Evolutionary conservation across 2,113 vertebrate genomes (phyloP).

Genomic region (Gorsachius goisagi): DNA sequence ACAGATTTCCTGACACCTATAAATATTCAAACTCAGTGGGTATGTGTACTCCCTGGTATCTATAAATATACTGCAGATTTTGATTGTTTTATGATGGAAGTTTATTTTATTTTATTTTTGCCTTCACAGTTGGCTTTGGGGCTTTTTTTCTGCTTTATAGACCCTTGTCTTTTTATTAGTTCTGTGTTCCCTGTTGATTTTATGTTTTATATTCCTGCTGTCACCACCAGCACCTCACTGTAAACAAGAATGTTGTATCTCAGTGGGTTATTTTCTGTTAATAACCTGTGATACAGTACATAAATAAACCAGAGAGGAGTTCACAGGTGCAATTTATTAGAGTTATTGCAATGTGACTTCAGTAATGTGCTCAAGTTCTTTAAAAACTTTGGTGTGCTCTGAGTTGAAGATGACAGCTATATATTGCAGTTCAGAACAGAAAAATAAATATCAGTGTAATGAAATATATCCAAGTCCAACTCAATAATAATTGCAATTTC

Average conservation of each 20-base stretch:
- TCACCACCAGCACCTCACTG: constrained; percentile 79
- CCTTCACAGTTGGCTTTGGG: constrained; percentile 72
- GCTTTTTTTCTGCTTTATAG: constrained; percentile 74
- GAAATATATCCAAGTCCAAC: constrained; percentile 45
- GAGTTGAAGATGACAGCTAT: constrained; percentile 47
- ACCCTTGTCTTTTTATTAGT: constrained; percentile 81
- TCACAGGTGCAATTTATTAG: constrained; percentile 79
- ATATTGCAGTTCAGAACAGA: constrained; percentile 58
- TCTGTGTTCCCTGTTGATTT: constrained; percentile 80
- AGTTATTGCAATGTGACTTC: constrained; percentile 76
- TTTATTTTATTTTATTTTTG: constrained; percentile 80
- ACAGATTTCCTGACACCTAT: constrained; percentile 65
- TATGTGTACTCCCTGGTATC: constrained; percentile 63
- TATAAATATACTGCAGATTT: constrained; percentile 73
- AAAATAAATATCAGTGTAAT: constrained; percentile 52
- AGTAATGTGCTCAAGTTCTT: constrained; percentile 64
- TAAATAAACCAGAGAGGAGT: constrained; percentile 76
- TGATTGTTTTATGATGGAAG: constrained; percentile 75
- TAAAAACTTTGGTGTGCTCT: constrained; percentile 69
- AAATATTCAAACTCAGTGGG: constrained; percentile 70
- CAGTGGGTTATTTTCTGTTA: constrained; percentile 83
- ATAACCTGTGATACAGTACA: constrained; percentile 80
- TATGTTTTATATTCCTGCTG: constrained; percentile 81
- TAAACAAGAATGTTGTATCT: constrained; percentile 81
- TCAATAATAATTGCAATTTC: constrained; percentile 72